Evolutionary conservation across 2,888 invertebrate genomes (phyloP), one percentile per base, ranked within the genome.

Genomic region (Metallyticus violacea): DNA sequence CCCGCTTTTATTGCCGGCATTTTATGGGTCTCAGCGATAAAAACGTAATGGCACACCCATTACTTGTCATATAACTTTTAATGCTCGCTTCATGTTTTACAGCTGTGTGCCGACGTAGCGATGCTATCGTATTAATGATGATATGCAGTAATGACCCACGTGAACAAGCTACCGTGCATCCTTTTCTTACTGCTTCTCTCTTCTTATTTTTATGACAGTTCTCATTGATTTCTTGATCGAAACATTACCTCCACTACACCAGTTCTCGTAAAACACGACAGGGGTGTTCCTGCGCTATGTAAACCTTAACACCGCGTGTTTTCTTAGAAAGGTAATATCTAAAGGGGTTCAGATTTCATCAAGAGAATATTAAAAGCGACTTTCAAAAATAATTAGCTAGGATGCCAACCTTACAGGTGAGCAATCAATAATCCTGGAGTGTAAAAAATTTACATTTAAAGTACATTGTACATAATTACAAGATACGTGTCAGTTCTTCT

Each of bases 1-100:
- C 82, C 86, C 81, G 86, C 82, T 88, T 89, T 89, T 88, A 88
- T 88, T 86, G 87, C 88, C 86, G 79, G 86, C 87, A 86, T 87
- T 89, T 89, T 89, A 89, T 88, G 88, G 86, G 86, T 87, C 87
- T 86, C 85, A 88, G 87, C 89, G 88, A 88, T 89, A 89, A 89
- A 89, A 89, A 87, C 88, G 86, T 86, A 89, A 89, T 89, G 88
- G 88, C 88, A 88, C 87, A 88, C 88, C 88, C 88, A 89, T 88
- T 88, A 86, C 79, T 40, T 81, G 78, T 30, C 82, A 83, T 83
- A 83, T 83, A 83, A 83, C 77, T 83, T 83, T 83, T 77, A 83
- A 83, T 77, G 83, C 83, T 83, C 28, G 85, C 40, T 81, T 26
- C 78, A 28, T 79, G 85, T 85, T 85, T 78, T 85, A 85, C 85